Evolutionary conservation across 1,140 invertebrate genomes (phyloP), one percentile per base, ranked within the genome.

Genomic region (Mactra quadrangularis): DNA sequence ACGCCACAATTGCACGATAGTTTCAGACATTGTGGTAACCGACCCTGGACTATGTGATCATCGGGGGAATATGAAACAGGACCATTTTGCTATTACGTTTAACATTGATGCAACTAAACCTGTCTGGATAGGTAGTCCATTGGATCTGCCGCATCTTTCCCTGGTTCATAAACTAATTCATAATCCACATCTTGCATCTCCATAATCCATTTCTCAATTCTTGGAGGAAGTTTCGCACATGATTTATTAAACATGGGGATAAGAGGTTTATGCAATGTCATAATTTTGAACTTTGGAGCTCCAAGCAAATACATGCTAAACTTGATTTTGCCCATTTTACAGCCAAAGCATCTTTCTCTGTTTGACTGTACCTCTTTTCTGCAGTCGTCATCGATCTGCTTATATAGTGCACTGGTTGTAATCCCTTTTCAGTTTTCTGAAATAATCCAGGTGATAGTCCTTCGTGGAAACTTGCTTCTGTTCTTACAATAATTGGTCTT

Each of bases 381-480:
- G 88, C 72, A n/a, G 88, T 85, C 6, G 91, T 90, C 29, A 93
- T 83, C n/a, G 87, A 90, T 86, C 91, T 90, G 66, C 91, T 92
- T 4, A 86, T 90, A 86, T 89, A 94, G 11, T 89, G 86, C 45
- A 94, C 91, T 15, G 86, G 70, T 75, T 85, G 72, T 17, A 70
- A 75, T 38, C 82, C 82, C 11, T 70, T 55, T 11, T 15, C 53
- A 38, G 55, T 50, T 35, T 82, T 86, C 52, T 88, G 55, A 1
- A 90, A 59, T 15, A 94, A 72, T 22, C 94, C 90, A 15, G 90
- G 90, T 25, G 91, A 92, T 68, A 94, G 71, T 31, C 87, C 92
- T n/a, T 93, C 90, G 15, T 83, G 27, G 25, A 92, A 93, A 75
- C 92, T 93, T 0, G 93, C 93, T 88, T 94, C 93, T 6, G 90